phyloP scores from a whole-genome alignment of 2,888 invertebrate species.

The Drosophila percnosoma region DNA sequence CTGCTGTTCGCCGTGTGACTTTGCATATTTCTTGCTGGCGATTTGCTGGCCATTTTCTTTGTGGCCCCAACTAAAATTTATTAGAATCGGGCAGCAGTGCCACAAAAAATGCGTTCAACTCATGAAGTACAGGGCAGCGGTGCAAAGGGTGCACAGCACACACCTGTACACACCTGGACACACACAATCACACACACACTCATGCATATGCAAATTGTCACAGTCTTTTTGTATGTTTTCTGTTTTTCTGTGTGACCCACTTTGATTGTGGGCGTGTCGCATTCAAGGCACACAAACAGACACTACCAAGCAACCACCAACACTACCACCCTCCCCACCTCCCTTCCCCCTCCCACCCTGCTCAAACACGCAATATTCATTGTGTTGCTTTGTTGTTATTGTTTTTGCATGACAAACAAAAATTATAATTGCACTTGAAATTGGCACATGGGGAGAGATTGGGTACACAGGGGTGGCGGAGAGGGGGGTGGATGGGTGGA shows the following conservation, averaged over 20 bases:
- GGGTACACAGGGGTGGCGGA: not conserved
- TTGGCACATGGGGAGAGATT: constrained; percentile 51
- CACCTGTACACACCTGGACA: constrained; percentile 41
- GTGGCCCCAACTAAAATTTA: constrained; percentile 57
- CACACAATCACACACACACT: constrained; percentile 17
- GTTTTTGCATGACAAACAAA: constrained; percentile 77
- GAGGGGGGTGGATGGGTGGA: no score
- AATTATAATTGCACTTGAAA: constrained; percentile 79
- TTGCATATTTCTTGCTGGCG: constrained; percentile 66
- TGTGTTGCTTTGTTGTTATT: constrained; percentile 59
- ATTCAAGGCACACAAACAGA: constrained; percentile 19
- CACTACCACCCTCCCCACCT: not conserved
- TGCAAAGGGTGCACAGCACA: constrained; percentile 9
- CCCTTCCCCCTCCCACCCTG: not conserved
- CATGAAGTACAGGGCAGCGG: constrained; percentile 29
- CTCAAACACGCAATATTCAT: constrained; percentile 43
- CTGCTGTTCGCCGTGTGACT: constrained; percentile 62
- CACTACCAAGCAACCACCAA: not conserved
- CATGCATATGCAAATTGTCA: constrained; percentile 76
- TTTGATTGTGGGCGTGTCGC: constrained; percentile 69
- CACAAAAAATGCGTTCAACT: constrained; percentile 52
- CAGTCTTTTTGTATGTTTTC: constrained; percentile 22
- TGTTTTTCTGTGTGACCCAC: constrained; percentile 60
- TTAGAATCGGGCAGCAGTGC: constrained; percentile 65
- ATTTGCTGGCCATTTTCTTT: constrained; percentile 47